A percentile compares a stretch with the other conserved stretches of the same genome.
phyloP scores from a whole-genome alignment of 2,113 vertebrate genomes.

The Sturnus vulgaris region DNA sequence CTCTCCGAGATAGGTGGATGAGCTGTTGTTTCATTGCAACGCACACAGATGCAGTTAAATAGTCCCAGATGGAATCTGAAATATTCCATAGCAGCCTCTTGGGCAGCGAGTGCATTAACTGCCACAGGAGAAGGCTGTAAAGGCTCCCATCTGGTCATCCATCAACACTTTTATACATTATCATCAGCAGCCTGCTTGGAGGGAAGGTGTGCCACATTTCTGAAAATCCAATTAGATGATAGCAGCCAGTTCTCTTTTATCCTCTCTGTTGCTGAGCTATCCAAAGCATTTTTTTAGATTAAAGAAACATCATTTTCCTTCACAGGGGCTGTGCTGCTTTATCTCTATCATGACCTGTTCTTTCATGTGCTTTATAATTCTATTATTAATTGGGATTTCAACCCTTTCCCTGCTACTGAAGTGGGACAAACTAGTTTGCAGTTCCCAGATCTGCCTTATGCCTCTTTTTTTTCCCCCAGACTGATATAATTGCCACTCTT shows the following conservation, averaged over 20 bases:
- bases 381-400: slow-evolving; percentile 67
- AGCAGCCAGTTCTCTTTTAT: slow-evolving; percentile 67
- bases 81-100: slow-evolving; percentile 63
- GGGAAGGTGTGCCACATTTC: slow-evolving; percentile 66
- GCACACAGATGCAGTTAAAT: slow-evolving; percentile 62
- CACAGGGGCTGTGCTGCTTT: slow-evolving; percentile 38
- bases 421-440: neutral
- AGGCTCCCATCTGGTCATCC: slow-evolving; percentile 67
- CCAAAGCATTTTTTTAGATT: slow-evolving; percentile 63
- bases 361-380: slow-evolving; percentile 61
- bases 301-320: slow-evolving; percentile 64
- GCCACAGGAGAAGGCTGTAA: slow-evolving; percentile 63
- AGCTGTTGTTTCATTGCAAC: slow-evolving; percentile 37
- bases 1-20: slow-evolving; percentile 35
- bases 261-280: slow-evolving; percentile 47
- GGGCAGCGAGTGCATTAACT: slow-evolving; percentile 63
- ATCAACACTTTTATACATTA: slow-evolving; percentile 66
- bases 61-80: slow-evolving; percentile 65
- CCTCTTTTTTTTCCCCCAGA: neutral
- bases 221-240: slow-evolving; percentile 68
- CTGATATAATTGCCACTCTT: slow-evolving; percentile 1
- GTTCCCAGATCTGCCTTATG: slow-evolving; percentile 17
- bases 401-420: slow-evolving; percentile 33
- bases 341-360: slow-evolving; percentile 53
- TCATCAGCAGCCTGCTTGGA: slow-evolving; percentile 64